These are phyloP conservation scores for Kryptopterus vitreolus DNA, from an alignment of 2,797 vertebrate genomes.

Conservation along the genomic window DNA sequence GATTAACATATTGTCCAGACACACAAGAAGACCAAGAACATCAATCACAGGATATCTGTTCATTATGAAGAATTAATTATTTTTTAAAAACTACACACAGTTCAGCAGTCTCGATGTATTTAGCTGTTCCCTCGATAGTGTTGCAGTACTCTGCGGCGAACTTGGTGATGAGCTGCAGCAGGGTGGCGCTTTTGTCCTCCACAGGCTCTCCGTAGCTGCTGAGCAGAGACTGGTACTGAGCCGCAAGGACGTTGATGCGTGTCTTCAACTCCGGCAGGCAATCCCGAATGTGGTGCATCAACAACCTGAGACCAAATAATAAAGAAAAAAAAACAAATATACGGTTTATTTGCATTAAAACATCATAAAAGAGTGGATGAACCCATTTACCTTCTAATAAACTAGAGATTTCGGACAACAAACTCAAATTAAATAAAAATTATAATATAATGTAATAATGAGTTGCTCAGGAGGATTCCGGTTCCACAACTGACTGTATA, in stretches of 20 bases:
- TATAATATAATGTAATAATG: too few relatives aligned
- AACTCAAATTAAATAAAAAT: too few relatives aligned
- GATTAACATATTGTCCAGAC: too few relatives aligned
- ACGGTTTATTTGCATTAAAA: neutral
- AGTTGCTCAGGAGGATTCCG: too few relatives aligned
- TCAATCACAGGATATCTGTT: too few relatives aligned
- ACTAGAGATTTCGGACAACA: neutral
- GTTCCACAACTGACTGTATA: too few relatives aligned
- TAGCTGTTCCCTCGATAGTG: slow-evolving; percentile 98
- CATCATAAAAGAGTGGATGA: too few relatives aligned
- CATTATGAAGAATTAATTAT: neutral
- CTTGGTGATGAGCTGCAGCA: slow-evolving; percentile 98
- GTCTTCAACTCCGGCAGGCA: slow-evolving; percentile 98
- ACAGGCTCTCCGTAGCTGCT: slow-evolving; percentile 97
- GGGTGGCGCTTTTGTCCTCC: slow-evolving; percentile 93
- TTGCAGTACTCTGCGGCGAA: slow-evolving; percentile 99
- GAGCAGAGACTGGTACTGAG: slow-evolving; percentile 96
- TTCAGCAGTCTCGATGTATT: slow-evolving; percentile 97
- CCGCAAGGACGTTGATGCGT: slow-evolving; percentile 94
- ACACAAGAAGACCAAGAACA: too few relatives aligned
- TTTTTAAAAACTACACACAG: slow-evolving; percentile 85
- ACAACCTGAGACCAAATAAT: slow-evolving; percentile 73
- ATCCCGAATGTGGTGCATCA: slow-evolving; percentile 99
- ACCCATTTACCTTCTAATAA: too few relatives aligned
- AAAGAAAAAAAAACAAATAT: too few relatives aligned